Evolutionary conservation across 2,797 vertebrate genomes (phyloP), one percentile per base, ranked within the genome.

Genomic region (Chaenodraco wilsoni): DNA sequence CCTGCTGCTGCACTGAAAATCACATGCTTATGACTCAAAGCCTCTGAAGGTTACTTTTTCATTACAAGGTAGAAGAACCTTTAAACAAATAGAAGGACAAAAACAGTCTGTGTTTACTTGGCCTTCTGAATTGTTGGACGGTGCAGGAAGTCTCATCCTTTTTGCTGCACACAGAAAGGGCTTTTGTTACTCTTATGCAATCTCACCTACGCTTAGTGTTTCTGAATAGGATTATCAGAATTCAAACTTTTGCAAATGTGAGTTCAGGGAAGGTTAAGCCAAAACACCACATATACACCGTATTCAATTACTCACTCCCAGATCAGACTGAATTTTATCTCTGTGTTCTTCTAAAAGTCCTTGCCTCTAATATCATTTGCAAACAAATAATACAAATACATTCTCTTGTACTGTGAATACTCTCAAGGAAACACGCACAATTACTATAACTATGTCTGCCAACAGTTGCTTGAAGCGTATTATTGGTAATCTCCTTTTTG

Each of bases 41-140:
- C 43, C 65, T 74, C 57, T 68, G 67, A 82, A 83, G 69, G 81
- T 81, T 76, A 62, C 2, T 68, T 72, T 72, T 78, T 72, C 46
- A 60, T 63, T 56, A 15, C 52, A 33, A 51, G 5, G 31, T 51
- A 27, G 46, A 68, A 21, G 27, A 75, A 65, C 33, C 52, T 17
- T 72, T 58, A 66, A 74, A 76, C 58, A 80, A 65, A 67, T 49
- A 50, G 62, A 78, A 84, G 66, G 58, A 83, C 37, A 68, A 54
- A 66, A 72, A 62, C 41, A 12, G 49, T 59, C 46, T 59, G 43
- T 76, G 69, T 79, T 81, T 72, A 76, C 41, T 40, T 65, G 21
- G 45, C 69, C 62, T 76, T 65, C 60, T 54, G 7, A 69, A 48
- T 33, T 55, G 33, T 43, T 1, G 14, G 40, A 71, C 5, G 7